Conservation (phyloP, 1,140 invertebrate species). For the Drosophila takahashii region DNA sequence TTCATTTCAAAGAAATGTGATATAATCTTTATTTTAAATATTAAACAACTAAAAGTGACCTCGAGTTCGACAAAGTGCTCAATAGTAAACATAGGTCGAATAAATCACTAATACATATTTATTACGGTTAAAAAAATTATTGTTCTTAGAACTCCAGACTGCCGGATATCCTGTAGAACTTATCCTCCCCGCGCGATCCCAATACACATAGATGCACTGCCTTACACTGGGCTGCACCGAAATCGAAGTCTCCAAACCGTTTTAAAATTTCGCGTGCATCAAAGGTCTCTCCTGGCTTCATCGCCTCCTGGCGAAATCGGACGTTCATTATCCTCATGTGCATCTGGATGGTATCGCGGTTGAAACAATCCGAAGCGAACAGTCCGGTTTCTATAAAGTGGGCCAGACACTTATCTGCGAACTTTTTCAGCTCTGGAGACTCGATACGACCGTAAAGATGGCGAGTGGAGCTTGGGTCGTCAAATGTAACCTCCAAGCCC, state of each 20-base stretch:
- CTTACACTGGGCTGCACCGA: slow-evolving; percentile 81
- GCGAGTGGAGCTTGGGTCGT: slow-evolving; percentile 90
- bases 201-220: slow-evolving; percentile 81
- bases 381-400: slow-evolving; percentile 86
- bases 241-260: slow-evolving; percentile 86
- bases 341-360: slow-evolving; percentile 88
- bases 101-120: too few species aligned
- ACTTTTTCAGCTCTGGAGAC: slow-evolving; percentile 76
- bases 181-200: slow-evolving; percentile 63
- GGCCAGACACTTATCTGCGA: slow-evolving; percentile 86
- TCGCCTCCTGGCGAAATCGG: slow-evolving; percentile 85
- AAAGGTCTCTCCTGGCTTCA: slow-evolving; percentile 85
- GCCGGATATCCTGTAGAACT: slow-evolving; percentile 81
- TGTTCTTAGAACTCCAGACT: slow-evolving; percentile 67
- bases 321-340: slow-evolving; percentile 92
- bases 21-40: too few species aligned
- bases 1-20: too few species aligned
- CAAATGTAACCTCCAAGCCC: slow-evolving; percentile 94
- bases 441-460: slow-evolving; percentile 90
- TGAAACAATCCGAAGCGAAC: slow-evolving; percentile 44
- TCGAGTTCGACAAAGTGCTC: too few species aligned
- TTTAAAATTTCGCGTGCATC: slow-evolving; percentile 88
- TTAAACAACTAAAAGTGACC: too few species aligned
- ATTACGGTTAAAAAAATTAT: too few species aligned
- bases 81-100: too few species aligned